These are phyloP conservation scores for Lepus americanus DNA, from an alignment of 2,113 vertebrate genomes.

Conservation along the genomic window DNA sequence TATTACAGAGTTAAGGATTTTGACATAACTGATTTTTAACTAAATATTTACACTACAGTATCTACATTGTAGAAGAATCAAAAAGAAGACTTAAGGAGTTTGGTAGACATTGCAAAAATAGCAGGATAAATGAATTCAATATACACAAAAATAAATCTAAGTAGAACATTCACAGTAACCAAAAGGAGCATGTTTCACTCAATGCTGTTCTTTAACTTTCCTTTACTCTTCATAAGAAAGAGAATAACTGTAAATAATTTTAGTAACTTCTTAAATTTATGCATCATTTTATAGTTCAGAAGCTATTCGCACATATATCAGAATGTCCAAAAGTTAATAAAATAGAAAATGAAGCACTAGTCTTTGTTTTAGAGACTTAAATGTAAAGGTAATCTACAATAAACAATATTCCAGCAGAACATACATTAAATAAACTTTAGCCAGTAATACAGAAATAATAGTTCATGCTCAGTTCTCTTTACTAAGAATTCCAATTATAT, in stretches of 20 bases:
- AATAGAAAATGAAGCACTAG: not conserved
- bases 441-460: not conserved
- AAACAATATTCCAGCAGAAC: not conserved
- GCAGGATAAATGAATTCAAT: not conserved
- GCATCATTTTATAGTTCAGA: not conserved
- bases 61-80: not conserved
- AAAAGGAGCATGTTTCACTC: not conserved
- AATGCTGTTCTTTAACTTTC: not conserved
- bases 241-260: not conserved
- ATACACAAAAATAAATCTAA: not conserved
- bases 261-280: not conserved
- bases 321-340: slow-evolving; percentile 18
- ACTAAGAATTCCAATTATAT: not conserved
- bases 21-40: not conserved
- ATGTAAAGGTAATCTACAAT: not conserved
- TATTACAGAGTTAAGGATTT: not conserved
- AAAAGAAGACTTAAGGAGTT: not conserved
- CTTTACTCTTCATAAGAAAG: not conserved
- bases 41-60: not conserved
- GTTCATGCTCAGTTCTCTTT: not conserved
- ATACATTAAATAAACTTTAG: not conserved
- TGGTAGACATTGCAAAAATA: not conserved
- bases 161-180: not conserved
- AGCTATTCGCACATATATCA: not conserved
- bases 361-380: not conserved